Percentiles rank a stretch among this genome's conserved stretches.
Conservation (phyloP, 2,888 invertebrate species). For the Hemistola chrysoprasaria region DNA sequence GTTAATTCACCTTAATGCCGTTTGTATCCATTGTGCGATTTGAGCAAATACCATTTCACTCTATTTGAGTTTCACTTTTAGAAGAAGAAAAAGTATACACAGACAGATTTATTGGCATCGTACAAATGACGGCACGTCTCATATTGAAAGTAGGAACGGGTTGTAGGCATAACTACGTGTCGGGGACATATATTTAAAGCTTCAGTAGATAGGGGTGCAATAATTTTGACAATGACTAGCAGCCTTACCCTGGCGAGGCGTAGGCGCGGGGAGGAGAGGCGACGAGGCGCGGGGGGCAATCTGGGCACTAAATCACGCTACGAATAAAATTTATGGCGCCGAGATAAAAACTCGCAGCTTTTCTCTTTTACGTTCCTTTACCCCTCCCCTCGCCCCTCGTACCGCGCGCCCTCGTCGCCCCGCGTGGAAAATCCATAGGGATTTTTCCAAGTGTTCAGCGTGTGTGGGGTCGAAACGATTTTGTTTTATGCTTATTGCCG, state of each 20-base stretch:
- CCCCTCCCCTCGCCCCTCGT: slow-evolving; percentile 40
- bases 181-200: slow-evolving; percentile 81
- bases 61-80: slow-evolving; percentile 37
- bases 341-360: slow-evolving; percentile 84
- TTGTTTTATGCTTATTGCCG: slow-evolving; percentile 82
- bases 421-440: slow-evolving; percentile 80
- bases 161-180: slow-evolving; percentile 75
- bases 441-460: slow-evolving; percentile 81
- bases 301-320: slow-evolving; percentile 84
- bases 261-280: slow-evolving; percentile 66
- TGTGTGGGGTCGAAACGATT: slow-evolving; percentile 80
- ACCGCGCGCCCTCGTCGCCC: slow-evolving; percentile 32
- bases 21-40: slow-evolving; percentile 31
- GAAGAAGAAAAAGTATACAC: slow-evolving; percentile 11
- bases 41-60: slow-evolving; percentile 23
- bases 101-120: slow-evolving; percentile 25
- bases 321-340: slow-evolving; percentile 84
- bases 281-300: slow-evolving; percentile 75
- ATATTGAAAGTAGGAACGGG: slow-evolving; percentile 55
- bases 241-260: slow-evolving; percentile 78
- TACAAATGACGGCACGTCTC: slow-evolving; percentile 29
- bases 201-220: slow-evolving; percentile 82
- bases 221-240: slow-evolving; percentile 83
- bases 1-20: slow-evolving; percentile 20
- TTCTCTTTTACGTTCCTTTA: slow-evolving; percentile 83